Base-by-base conservation (phyloP, 1,140 invertebrate species). In the Achatina immaculata region DNA sequence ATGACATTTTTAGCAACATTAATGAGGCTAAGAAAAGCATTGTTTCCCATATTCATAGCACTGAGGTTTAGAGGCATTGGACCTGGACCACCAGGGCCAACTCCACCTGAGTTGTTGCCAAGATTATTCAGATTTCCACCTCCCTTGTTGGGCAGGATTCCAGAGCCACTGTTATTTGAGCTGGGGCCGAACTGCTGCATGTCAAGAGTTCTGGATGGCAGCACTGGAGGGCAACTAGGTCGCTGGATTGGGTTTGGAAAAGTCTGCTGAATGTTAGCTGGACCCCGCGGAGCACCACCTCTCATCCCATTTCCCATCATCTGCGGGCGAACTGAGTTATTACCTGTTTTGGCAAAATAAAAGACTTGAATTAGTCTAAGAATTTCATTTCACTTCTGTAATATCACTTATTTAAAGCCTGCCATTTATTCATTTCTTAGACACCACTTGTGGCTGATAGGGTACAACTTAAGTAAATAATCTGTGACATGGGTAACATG, bases 231-330 rank as follows among this genome's bases (percentile, higher is more conserved):
- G 36, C 43, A 71, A 0, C 81, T 83, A 73, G 87, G 87, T 68
- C 87, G 82, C 80, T 88, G 87, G 36, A 88, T 88, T 28, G 87
- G 86, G 68, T 85, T 84, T 16, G 87, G 86, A 80, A 86, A 87
- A 34, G 81, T 48, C 66, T 78, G 78, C 69, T 80, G 73, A 43
- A 28, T 38, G n/a, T 58, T 80, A 51, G 65, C 55, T 66, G 80
- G 83, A 34, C 68, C 81, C 48, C 81, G 81, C 34, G 83, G 83
- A 19, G 85, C 45, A 24, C 45, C 65, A 28, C 82, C 74, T 58
- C 86, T 79, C 19, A 85, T 38, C 72, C 83, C 84, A 62, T 86
- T 85, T 36, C 86, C 83, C 71, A 86, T 58, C 81, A 88, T 82
- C 45, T 83, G 85, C 45, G 83, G 85, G 72, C 85, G 78, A 48